Evolutionary conservation across 2,113 vertebrate genomes (phyloP).

Genomic region (Microtus ochrogaster): DNA sequence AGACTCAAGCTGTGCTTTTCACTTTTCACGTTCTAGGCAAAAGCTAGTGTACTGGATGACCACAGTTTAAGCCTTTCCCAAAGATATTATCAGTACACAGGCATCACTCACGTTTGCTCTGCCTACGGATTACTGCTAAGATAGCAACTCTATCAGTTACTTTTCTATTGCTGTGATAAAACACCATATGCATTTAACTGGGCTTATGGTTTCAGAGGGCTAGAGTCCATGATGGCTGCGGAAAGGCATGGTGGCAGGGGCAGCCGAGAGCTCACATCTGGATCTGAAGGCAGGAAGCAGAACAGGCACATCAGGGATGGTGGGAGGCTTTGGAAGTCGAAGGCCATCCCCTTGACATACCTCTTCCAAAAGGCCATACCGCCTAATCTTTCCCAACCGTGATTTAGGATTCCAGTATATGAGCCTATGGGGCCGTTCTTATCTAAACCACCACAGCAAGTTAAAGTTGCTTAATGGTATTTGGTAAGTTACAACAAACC

Average conservation of each 20-base stretch:
- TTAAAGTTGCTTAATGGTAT: slow-evolving; percentile 43
- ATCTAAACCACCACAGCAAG: not conserved
- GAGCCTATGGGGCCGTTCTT: not conserved
- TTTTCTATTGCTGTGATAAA: not conserved
- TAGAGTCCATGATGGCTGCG: not conserved
- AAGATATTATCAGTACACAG: not conserved
- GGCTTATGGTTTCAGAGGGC: not conserved
- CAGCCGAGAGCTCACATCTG: not conserved
- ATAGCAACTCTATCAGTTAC: not conserved
- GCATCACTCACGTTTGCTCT: not conserved
- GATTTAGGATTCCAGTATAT: not conserved
- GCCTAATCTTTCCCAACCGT: not conserved
- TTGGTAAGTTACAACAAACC: slow-evolving; percentile 25
- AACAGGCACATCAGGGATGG: not conserved
- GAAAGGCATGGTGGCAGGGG: not conserved
- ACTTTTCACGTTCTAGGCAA: slow-evolving; percentile 10
- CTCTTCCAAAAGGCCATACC: not conserved
- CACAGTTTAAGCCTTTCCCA: slow-evolving; percentile 30
- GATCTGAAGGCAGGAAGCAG: not conserved
- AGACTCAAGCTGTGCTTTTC: not conserved
- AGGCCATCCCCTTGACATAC: not conserved
- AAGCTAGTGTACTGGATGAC: not conserved
- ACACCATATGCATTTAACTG: not conserved
- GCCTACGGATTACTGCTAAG: slow-evolving; percentile 15
- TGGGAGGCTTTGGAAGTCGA: not conserved